Base-by-base conservation (phyloP, 2,888 invertebrate species). In the Bimastos eiseni region DNA sequence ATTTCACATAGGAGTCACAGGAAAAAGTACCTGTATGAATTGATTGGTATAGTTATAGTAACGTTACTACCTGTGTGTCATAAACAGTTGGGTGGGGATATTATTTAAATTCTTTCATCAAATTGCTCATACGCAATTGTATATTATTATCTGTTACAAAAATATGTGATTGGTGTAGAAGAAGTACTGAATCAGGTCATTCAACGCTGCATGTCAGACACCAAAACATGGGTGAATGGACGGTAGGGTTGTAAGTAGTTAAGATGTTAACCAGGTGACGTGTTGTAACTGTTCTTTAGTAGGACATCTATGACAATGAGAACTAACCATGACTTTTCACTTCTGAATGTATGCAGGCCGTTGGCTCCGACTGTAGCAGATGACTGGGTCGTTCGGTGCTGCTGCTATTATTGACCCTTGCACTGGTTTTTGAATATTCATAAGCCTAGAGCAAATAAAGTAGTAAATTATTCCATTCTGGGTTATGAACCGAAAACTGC, bases 391-490 rank as follows among this genome's bases (percentile, higher is more conserved):
- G 17, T 70, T 70, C 70, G n/a, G 70, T 70, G 70, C 70, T n/a
- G 30, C 70, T 70, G 70, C 70, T 70, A 70, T 70, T 70, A 70
- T 70, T 70, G 70, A 70, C 70, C n/a, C 30, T 17, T 1, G 24
- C 55, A n/a, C 70, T 70, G 70, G n/a, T 70, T 70, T 11, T 13
- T 86, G 86, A 86, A 86, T 86, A 86, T 86, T 86, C 86, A 86
- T 34, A 24, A 86, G 36, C 6, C 37, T 86, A 86, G n/a, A 24
- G 86, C 86, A 86, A 86, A 86, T 86, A 86, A 86, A 37, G 86
- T 37, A 24, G 86, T 86, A 86, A 86, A 86, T 86, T 86, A 86
- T 34, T 34, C 86, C 70, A 13, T 70, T 70, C 70, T 70, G 70
- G 70, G 70, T 70, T 70, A 70, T n/a, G 70, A 70, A 70, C 70